A percentile compares a stretch with the other conserved stretches of the same genome.
These are phyloP conservation scores for Mechanitis messenoides DNA, from an alignment of 2,888 invertebrate species.

Conservation along the genomic window DNA sequence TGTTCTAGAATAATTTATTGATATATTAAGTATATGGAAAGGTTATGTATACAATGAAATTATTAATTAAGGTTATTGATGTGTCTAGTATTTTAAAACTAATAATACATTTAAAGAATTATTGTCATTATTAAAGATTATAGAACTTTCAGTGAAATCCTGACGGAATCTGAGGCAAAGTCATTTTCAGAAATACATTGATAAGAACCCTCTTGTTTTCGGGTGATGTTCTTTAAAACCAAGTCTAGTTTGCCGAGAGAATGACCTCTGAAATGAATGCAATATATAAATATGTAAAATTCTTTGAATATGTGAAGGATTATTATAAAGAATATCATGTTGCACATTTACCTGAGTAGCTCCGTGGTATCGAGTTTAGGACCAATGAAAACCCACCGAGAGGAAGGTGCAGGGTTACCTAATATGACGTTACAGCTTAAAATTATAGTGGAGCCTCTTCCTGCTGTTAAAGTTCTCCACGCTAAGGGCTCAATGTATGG, in stretches of 20 bases:
- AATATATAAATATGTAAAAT: slow-evolving; percentile 13
- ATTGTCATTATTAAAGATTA: slow-evolving; percentile 11
- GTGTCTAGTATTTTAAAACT: not conserved
- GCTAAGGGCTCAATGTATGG: slow-evolving; percentile 50
- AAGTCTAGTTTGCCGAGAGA: slow-evolving; percentile 30
- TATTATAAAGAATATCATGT: not conserved
- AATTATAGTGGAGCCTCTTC: slow-evolving; percentile 34
- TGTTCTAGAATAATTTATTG: too few relatives aligned
- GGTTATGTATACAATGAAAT: too few relatives aligned
- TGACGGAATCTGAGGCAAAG: slow-evolving; percentile 42
- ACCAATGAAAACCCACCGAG: slow-evolving; percentile 51
- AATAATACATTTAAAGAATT: not conserved
- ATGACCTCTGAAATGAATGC: slow-evolving; percentile 22
- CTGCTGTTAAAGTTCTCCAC: slow-evolving; percentile 30
- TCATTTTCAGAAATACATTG: slow-evolving; percentile 50
- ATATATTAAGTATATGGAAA: too few relatives aligned
- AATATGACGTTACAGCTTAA: slow-evolving; percentile 44
- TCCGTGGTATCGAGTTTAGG: slow-evolving; percentile 36
- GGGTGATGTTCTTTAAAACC: slow-evolving; percentile 38
- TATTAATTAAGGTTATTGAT: too few relatives aligned
- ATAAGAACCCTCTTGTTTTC: slow-evolving; percentile 48
- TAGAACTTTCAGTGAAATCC: slow-evolving; percentile 25
- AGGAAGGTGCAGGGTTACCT: slow-evolving; percentile 50
- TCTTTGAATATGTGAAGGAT: not conserved
- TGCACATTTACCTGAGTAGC: slow-evolving; percentile 37